Evolutionary conservation across 2,888 invertebrate species (phyloP).

Genomic region (Heteropelma amictum): DNA sequence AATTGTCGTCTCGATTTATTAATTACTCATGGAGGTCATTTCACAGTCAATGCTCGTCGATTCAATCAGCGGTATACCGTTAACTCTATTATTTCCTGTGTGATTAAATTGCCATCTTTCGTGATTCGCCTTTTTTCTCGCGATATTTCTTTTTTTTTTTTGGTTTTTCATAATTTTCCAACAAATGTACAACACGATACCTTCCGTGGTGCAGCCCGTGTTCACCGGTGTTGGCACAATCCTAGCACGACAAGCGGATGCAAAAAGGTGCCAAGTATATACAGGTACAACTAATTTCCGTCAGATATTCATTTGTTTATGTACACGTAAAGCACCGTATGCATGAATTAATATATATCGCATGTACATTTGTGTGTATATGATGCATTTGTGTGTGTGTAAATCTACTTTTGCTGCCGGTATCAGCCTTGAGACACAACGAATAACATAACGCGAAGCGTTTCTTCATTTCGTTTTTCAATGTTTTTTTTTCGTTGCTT

Average conservation of each 20-base stretch:
- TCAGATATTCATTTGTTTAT: conserved; percentile 57
- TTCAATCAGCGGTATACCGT: too few species aligned
- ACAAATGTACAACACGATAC: too few species aligned
- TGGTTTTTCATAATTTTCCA: conserved; percentile 49
- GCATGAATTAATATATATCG: not conserved
- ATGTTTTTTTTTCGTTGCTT: conserved; percentile 35
- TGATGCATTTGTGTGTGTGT: not conserved
- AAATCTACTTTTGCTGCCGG: not conserved
- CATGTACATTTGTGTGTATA: not conserved
- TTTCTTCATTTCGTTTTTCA: conserved; percentile 32
- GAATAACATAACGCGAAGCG: conserved; percentile 43
- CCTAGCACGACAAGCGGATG: conserved; percentile 65
- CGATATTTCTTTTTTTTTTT: not conserved
- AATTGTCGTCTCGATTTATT: conserved; percentile 55
- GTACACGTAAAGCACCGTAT: conserved; percentile 38
- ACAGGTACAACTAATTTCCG: conserved; percentile 68
- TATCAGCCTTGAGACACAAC: conserved; percentile 64
- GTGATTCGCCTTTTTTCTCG: not conserved
- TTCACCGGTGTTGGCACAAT: conserved; percentile 37
- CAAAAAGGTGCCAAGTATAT: conserved; percentile 74
- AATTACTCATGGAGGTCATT: conserved; percentile 41
- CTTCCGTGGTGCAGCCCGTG: not conserved
- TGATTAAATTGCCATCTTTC: conserved; percentile 6
- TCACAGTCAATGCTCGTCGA: conserved; percentile 6
- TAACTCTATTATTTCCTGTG: not conserved